phyloP scores from a whole-genome alignment of 2,888 invertebrate genomes.

The Pristionchus mayeri region DNA sequence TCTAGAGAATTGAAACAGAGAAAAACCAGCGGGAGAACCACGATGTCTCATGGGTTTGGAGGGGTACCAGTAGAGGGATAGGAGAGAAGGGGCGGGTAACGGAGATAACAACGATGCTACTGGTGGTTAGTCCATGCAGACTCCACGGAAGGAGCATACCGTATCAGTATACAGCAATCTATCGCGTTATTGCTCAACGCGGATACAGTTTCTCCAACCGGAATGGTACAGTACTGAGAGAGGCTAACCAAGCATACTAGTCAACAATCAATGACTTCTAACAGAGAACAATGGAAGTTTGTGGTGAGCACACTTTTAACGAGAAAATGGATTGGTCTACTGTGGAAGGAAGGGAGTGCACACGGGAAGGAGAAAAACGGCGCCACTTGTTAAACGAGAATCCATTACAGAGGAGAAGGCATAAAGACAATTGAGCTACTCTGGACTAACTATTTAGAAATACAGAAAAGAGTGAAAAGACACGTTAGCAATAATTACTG shows the following conservation, averaged over 20 bases:
- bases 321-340: background rate
- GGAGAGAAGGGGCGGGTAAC: constrained; percentile 23
- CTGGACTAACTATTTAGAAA: constrained; percentile 21
- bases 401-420: background rate
- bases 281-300: constrained; percentile 26
- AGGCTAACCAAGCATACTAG: constrained; percentile 41
- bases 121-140: background rate
- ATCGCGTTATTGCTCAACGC: background rate
- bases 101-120: constrained; percentile 40
- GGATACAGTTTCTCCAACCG: background rate
- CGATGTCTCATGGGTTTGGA: constrained; percentile 26
- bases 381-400: background rate
- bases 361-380: constrained; percentile 3
- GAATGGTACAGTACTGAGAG: background rate
- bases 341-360: background rate
- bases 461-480: background rate
- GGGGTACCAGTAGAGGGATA: constrained; percentile 12
- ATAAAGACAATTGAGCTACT: background rate
- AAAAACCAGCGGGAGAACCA: background rate
- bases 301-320: constrained; percentile 19
- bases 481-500: constrained; percentile 32
- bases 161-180: background rate
- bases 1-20: background rate
- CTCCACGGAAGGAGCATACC: background rate
- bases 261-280: constrained; percentile 42